Base-by-base conservation (phyloP, 2,797 vertebrate genomes). In the Mormyrus hasselquistii region DNA sequence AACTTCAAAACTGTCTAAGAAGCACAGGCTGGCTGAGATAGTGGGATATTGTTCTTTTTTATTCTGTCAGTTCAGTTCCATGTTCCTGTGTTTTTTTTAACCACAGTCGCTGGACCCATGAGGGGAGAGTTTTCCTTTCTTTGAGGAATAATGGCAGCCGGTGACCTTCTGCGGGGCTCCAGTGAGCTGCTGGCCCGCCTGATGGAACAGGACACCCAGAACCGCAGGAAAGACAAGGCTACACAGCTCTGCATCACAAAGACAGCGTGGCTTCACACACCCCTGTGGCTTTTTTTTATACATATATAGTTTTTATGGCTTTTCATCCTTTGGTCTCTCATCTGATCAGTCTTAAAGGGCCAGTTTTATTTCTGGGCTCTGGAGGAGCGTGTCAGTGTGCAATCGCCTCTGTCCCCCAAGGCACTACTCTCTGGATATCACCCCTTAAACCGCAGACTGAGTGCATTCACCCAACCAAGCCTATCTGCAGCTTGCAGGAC, bases 331-430 rank as follows among this genome's bases (percentile, higher is more conserved):
- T 92, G 92, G 92, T 93, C 93, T 95, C 92, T 92, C 94, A 93
- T 95, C 94, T 95, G 94, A 94, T 93, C 92, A 92, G 94, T 93
- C 94, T 94, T 94, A 94, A 95, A 95, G 93, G 90, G 82, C 89
- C 93, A 93, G 93, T 95, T 94, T 93, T 94, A 95, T 94, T 92
- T 88, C 87, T 88, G 88, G 91, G 92, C 91, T 93, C 94, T 93
- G 65, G 95, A 95, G 93, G 94, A 95, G 92, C 89, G 89, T 92
- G 91, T 90, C 91, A 94, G 95, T 95, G 94, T 90, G 90, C 87
- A 91, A 89, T 87, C 89, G 82, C 92, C 94, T 93, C 95, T 91
- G 94, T 95, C 90, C 90, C 12, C 79, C 44, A 73, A 89, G 76
- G 22, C 22, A 34, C 52, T 16, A 25, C 50, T 82, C 16, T 29